Conservation (phyloP, 2,113 vertebrate genomes). For the Phalacrocorax brasilianus region DNA sequence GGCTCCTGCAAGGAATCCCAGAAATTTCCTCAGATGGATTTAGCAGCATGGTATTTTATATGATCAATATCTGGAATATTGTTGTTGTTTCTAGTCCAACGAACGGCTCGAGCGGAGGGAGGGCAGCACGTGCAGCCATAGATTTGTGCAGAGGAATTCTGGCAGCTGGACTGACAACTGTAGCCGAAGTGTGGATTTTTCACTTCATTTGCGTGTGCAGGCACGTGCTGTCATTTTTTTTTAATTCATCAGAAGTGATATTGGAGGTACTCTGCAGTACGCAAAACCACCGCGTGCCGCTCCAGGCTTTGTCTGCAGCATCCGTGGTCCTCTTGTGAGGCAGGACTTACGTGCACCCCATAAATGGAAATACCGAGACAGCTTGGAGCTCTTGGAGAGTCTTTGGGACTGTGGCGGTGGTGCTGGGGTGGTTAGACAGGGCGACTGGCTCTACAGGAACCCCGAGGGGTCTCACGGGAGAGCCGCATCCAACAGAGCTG, state of each 20-base stretch:
- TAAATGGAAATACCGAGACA: rapidly evolving
- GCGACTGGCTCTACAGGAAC: neutral
- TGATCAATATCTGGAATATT: neutral
- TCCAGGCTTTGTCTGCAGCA: neutral
- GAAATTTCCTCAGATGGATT: neutral
- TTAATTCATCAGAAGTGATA: rapidly evolving
- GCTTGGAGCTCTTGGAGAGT: neutral
- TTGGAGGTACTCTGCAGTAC: rapidly evolving
- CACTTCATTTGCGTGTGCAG: neutral
- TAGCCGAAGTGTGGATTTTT: neutral
- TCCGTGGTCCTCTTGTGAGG: neutral
- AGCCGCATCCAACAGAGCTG: neutral
- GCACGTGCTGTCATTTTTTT: neutral
- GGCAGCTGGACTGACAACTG: neutral
- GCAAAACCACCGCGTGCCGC: neutral
- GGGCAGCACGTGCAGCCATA: neutral
- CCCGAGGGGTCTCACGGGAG: neutral
- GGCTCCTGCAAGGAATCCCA: neutral
- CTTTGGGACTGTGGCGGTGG: rapidly evolving
- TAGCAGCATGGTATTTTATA: neutral
- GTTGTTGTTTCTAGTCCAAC: neutral
- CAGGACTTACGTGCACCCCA: rapidly evolving
- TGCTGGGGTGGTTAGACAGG: neutral
- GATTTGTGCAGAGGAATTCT: neutral
- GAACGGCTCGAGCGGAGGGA: neutral